Conservation (phyloP, 2,113 vertebrate species). For the Phoxinus phoxinus region DNA sequence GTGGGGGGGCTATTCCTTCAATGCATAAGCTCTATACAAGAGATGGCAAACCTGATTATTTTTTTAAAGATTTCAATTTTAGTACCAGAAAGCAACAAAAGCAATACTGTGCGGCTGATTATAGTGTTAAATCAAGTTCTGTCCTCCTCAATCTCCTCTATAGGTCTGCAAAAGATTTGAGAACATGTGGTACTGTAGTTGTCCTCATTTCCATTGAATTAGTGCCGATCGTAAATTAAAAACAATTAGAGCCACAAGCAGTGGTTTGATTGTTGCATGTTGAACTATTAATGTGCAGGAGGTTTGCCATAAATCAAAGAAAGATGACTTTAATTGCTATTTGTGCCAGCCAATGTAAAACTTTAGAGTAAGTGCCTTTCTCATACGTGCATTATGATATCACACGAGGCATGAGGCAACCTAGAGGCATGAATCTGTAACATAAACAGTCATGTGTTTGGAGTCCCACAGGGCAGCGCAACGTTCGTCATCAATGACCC, state of each 20-base stretch:
- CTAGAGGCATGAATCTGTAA: conserved; percentile 26
- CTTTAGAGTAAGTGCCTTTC: not conserved
- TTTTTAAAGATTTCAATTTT: not conserved
- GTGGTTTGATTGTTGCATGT: conserved; percentile 51
- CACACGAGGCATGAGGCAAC: not conserved
- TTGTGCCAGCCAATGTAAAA: not conserved
- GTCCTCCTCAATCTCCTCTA: not conserved
- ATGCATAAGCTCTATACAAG: not conserved
- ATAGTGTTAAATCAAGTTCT: not conserved
- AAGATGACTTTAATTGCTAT: not conserved
- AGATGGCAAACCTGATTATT: not conserved
- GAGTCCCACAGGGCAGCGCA: conserved; percentile 27
- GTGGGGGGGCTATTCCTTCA: not conserved
- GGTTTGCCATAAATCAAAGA: not conserved
- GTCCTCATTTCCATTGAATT: conserved; percentile 37
- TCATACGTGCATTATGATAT: conserved; percentile 27
- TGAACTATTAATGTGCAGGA: not conserved
- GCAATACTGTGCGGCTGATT: conserved; percentile 1
- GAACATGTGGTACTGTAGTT: conserved; percentile 33
- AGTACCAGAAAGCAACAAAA: not conserved
- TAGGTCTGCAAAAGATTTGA: conserved; percentile 20
- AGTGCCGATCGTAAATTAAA: conserved; percentile 38
- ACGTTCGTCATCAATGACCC: conserved; percentile 54
- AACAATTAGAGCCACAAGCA: conserved; percentile 25
- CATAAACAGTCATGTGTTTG: conserved; percentile 46